Conservation (phyloP, 2,113 vertebrate genomes). For the Hirundichthys speculiger region DNA sequence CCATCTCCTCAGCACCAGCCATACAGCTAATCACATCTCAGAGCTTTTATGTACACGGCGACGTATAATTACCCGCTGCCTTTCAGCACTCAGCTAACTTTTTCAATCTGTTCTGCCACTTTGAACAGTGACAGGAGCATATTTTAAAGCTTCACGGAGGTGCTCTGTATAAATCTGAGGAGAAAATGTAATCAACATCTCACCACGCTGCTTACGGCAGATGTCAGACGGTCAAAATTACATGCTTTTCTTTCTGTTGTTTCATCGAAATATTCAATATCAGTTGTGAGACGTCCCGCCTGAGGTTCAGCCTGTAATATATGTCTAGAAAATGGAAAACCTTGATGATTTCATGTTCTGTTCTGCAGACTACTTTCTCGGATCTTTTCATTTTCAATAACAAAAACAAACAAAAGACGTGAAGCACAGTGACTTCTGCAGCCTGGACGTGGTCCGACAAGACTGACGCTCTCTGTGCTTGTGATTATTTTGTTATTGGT, state of each 20-base stretch:
- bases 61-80: not conserved
- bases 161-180: constrained; percentile 16
- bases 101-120: not conserved
- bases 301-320: constrained; percentile 9
- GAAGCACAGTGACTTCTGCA: constrained; percentile 7
- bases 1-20: constrained; percentile 28
- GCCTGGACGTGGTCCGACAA: constrained; percentile 24
- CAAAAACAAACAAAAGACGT: constrained; percentile 18
- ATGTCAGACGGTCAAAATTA: constrained; percentile 21
- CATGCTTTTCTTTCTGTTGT: constrained; percentile 11
- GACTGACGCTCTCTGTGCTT: not conserved
- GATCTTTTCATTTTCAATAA: constrained; percentile 1
- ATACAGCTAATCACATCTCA: constrained; percentile 26
- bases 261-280: constrained; percentile 7
- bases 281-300: constrained; percentile 10
- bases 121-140: not conserved
- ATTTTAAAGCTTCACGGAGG: not conserved
- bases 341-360: not conserved
- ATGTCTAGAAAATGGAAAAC: constrained; percentile 17
- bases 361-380: too few relatives aligned
- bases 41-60: constrained; percentile 1
- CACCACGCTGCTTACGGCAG: constrained; percentile 27
- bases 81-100: not conserved
- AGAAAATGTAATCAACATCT: constrained; percentile 48
- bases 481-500: too few relatives aligned